phyloP scores from a whole-genome alignment of 2,888 invertebrate genomes.

The Merodon equestris region DNA sequence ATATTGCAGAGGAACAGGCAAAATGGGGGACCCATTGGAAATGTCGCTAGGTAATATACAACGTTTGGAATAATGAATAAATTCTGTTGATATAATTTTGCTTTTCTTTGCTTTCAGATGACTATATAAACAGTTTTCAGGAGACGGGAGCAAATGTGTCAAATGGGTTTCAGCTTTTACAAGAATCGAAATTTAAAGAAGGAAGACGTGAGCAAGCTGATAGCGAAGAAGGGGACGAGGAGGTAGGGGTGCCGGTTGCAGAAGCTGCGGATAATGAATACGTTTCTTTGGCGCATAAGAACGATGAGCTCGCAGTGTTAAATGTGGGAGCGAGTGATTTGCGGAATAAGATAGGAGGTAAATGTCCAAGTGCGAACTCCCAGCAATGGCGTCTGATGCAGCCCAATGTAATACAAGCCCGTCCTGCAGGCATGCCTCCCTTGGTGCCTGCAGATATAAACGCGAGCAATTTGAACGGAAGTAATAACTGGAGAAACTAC shows the following conservation, averaged over 20 bases:
- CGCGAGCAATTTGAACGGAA: slow-evolving; percentile 8
- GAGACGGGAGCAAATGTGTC: not conserved
- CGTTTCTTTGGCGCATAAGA: slow-evolving; percentile 27
- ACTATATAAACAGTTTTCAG: slow-evolving; percentile 54
- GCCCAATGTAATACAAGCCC: slow-evolving; percentile 69
- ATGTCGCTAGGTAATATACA: slow-evolving; percentile 58
- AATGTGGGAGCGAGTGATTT: slow-evolving; percentile 26
- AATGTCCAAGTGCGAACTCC: slow-evolving; percentile 49
- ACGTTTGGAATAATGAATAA: not conserved
- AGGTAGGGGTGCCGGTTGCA: slow-evolving; percentile 12
- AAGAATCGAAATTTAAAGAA: slow-evolving; percentile 58
- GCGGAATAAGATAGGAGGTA: slow-evolving; percentile 40
- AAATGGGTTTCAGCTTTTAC: not conserved
- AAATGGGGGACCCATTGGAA: slow-evolving; percentile 46
- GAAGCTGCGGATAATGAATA: slow-evolving; percentile 11
- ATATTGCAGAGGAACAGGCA: too few species aligned
- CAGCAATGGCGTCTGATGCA: slow-evolving; percentile 70
- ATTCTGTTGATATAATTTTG: not conserved
- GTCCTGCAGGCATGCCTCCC: slow-evolving; percentile 71
- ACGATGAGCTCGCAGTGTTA: not conserved
- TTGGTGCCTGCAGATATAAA: slow-evolving; percentile 66
- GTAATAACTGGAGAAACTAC: slow-evolving; percentile 35
- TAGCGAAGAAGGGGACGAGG: slow-evolving; percentile 33
- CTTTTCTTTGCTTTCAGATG: slow-evolving; percentile 35
- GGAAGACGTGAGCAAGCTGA: slow-evolving; percentile 44